These are phyloP conservation scores for Branchellion lobata DNA, from an alignment of 2,888 invertebrate genomes.

Conservation along the genomic window DNA sequence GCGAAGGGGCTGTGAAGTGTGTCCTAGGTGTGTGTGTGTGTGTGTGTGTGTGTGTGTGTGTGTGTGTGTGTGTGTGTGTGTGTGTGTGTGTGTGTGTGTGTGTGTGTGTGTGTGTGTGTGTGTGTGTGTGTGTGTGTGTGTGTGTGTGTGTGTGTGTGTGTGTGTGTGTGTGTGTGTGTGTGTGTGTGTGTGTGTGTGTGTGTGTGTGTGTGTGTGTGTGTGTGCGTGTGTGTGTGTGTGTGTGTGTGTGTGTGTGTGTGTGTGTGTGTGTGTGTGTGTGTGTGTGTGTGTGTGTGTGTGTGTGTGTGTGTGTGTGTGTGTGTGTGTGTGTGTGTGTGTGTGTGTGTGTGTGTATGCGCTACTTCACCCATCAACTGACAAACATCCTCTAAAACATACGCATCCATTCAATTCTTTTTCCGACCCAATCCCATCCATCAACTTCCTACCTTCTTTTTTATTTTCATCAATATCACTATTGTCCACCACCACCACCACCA, in stretches of 20 bases:
- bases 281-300: too few species aligned
- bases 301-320: too few species aligned
- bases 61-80: background rate
- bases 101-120: slow-evolving; percentile 29
- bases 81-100: slow-evolving; percentile 15
- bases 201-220: background rate
- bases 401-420: too few species aligned
- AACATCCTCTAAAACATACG: too few species aligned
- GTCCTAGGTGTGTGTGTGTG: slow-evolving; percentile 74
- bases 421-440: too few species aligned
- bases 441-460: too few species aligned
- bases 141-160: slow-evolving; percentile 26
- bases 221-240: background rate
- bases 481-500: too few species aligned
- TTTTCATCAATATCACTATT: too few species aligned
- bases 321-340: too few species aligned
- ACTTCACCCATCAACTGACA: too few species aligned
- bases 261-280: too few species aligned
- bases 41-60: background rate
- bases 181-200: slow-evolving; percentile 13
- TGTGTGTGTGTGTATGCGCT: too few species aligned
- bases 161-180: slow-evolving; percentile 22
- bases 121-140: slow-evolving; percentile 29
- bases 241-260: background rate
- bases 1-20: slow-evolving; percentile 94